phyloP scores from a whole-genome alignment of 2,888 invertebrate genomes.

The Nomada goodeniana region DNA sequence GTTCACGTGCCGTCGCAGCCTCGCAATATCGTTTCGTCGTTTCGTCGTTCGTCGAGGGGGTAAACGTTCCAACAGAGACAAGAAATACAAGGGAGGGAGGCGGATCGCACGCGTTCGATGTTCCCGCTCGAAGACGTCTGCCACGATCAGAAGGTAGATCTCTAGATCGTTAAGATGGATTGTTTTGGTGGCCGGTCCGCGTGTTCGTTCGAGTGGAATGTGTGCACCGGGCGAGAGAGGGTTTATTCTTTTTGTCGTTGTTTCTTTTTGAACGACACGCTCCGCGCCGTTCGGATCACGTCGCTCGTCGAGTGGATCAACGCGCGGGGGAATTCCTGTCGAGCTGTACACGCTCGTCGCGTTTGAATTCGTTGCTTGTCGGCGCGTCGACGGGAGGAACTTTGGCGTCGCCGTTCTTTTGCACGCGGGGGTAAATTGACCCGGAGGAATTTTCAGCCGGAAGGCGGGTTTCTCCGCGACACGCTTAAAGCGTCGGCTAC shows the following conservation, averaged over 20 bases:
- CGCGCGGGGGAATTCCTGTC: not conserved
- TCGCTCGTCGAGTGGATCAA: not conserved
- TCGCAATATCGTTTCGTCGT: constrained; percentile 51
- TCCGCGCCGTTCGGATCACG: too few relatives aligned
- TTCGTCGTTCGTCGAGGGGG: constrained; percentile 3
- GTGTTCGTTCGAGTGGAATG: constrained; percentile 34
- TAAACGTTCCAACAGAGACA: constrained; percentile 19
- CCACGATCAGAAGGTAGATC: constrained; percentile 57
- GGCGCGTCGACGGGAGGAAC: not conserved
- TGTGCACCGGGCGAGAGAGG: too few relatives aligned
- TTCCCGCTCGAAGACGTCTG: constrained; percentile 45
- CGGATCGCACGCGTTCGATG: constrained; percentile 62
- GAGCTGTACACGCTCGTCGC: not conserved
- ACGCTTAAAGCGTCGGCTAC: not conserved
- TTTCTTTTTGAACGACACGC: too few relatives aligned
- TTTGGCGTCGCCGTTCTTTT: not conserved
- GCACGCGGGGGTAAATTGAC: not conserved
- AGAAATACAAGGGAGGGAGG: constrained; percentile 30
- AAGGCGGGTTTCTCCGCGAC: not conserved
- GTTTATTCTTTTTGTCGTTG: too few relatives aligned
- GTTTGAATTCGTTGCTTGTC: not conserved
- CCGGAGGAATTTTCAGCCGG: too few relatives aligned
- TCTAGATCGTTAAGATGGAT: constrained; percentile 44
- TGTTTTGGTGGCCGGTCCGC: constrained; percentile 31
- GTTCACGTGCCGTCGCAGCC: constrained; percentile 70